Conservation (phyloP, 2,888 invertebrate genomes). For the Clusia tigrina region DNA sequence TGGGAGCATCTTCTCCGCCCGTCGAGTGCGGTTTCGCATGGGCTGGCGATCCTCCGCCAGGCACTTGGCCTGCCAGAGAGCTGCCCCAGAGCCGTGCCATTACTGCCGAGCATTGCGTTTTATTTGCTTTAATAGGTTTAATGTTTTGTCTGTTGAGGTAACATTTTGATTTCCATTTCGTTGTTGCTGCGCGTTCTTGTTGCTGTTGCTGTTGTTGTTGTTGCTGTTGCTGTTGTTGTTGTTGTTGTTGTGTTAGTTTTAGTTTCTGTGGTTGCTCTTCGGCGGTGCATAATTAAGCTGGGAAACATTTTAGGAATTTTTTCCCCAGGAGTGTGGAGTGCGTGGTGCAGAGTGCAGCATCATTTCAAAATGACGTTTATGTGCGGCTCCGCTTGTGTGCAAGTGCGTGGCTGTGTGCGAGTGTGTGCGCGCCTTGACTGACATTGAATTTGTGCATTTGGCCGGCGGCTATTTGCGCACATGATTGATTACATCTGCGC, state of each 20-base stretch:
- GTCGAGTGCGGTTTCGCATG: not conserved
- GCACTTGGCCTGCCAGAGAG: constrained; percentile 20
- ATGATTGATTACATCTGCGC: constrained; percentile 3
- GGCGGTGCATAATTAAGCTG: constrained; percentile 20
- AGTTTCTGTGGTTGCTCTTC: no score
- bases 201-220: not conserved
- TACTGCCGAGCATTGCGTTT: constrained; percentile 19
- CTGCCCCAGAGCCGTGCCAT: constrained; percentile 9
- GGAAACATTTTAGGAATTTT: constrained; percentile 20
- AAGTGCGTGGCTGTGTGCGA: not conserved
- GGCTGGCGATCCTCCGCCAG: not conserved
- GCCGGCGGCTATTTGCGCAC: constrained; percentile 6
- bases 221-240: no score
- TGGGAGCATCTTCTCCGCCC: constrained; percentile 2
- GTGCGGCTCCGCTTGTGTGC: no score
- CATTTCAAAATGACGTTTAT: no score
- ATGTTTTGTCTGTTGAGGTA: constrained; percentile 17
- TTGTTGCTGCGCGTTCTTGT: not conserved
- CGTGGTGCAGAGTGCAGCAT: no score
- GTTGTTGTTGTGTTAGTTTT: constrained; percentile 10
- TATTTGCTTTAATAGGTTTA: constrained; percentile 31
- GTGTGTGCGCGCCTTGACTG: not conserved
- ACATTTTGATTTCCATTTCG: not conserved
- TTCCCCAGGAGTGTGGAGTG: not conserved
- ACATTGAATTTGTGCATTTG: not conserved